A percentile compares a stretch with the other conserved stretches of the same genome.
phyloP scores from a whole-genome alignment of 2,797 vertebrate genomes.

The Xenops minutus region DNA sequence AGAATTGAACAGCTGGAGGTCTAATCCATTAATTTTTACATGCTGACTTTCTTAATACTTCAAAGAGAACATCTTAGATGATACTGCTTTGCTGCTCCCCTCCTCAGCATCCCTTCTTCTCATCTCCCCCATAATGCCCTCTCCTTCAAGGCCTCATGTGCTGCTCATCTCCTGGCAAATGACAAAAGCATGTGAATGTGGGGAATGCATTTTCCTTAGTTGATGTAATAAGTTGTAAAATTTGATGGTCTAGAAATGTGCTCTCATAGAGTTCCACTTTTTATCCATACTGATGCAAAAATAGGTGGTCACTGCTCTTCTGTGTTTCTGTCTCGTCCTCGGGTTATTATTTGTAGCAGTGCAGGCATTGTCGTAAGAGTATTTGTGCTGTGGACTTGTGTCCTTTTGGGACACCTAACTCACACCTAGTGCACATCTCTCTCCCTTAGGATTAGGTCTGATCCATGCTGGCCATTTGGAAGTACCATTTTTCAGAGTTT shows the following conservation, averaged over 20 bases:
- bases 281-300: not conserved
- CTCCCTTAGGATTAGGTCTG: not conserved
- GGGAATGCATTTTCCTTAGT: not conserved
- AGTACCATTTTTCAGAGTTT: not conserved
- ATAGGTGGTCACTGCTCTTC: fast-evolving
- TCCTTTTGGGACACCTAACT: not conserved
- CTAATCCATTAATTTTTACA: conserved; percentile 49
- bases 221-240: not conserved
- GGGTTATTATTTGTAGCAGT: not conserved
- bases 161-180: not conserved
- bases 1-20: conserved; percentile 54
- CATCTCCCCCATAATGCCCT: not conserved
- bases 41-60: conserved; percentile 48
- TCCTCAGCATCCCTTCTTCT: not conserved
- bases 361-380: fast-evolving
- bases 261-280: not conserved
- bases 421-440: not conserved
- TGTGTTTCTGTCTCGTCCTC: fast-evolving
- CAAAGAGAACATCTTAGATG: conserved; percentile 45
- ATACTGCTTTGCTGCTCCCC: not conserved
- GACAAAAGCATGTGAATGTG: not conserved
- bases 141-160: not conserved
- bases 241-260: not conserved
- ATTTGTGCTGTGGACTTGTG: not conserved
- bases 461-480: not conserved